Evolutionary conservation across 2,113 vertebrate genomes (phyloP).

Genomic region (Oryctolagus cuniculus): mOryCun1.1 NC_091451.1:8676501-8677000

Average conservation of each 20-base stretch:
- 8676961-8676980: neutral
- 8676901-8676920: neutral
- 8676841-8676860: neutral
- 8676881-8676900: neutral
- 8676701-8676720: constrained; percentile 12
- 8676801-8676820: no score
- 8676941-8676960: neutral
- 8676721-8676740: neutral
- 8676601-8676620: neutral
- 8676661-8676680: neutral
- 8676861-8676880: neutral
- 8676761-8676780: neutral
- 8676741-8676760: neutral
- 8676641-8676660: neutral
- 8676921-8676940: neutral
- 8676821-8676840: neutral
- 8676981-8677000: neutral
- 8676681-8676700: neutral
- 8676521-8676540: neutral
- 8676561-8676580: neutral
- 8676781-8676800: no score
- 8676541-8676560: neutral
- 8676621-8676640: neutral
- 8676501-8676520: neutral
- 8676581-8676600: neutral